Evolutionary conservation across 2,113 vertebrate species (phyloP), one percentile per base, ranked within the genome.

Genomic region (Toxostoma redivivum): DNA sequence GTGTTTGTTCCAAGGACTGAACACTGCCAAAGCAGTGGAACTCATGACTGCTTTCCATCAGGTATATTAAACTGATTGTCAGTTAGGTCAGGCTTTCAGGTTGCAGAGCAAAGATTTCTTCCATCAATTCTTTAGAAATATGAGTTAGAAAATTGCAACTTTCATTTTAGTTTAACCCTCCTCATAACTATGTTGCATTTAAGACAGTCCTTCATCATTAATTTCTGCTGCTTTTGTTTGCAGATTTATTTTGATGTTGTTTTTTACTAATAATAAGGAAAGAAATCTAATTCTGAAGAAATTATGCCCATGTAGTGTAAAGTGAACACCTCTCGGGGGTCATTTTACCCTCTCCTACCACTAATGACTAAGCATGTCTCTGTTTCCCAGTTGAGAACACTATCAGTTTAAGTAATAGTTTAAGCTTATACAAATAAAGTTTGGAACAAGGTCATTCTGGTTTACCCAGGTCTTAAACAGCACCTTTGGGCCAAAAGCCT

Each of bases 401-500:
- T 88, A 38, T 81, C 69, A 74, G 51, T 78, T 71, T 57, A 88
- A 91, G 69, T 66, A 92, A 73, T 14, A 89, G 50, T 69, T 94
- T 85, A 90, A 94, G 42, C 81, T 84, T 89, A 77, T 42, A 45
- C 76, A 94, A 94, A 90, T 65, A 87, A 88, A 88, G 67, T 84
- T 71, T 18, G 70, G 72, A 70, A 74, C 92, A 94, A 89, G 69
- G 83, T 95, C 89, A 76, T 72, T 95, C 62, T 79, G 81, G 54
- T 89, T 95, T 92, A 91, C 31, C 5, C 28, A 69, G 37, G 61
- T 81, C 83, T 89, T 81, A 64, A 81, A 81, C 18, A 79, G 48
- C 13, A 7, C 60, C 61, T 88, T 86, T 57, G 69, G 90, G 70
- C 77, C 89, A 92, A 86, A 81, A 87, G 69, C 25, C 69, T 79